phyloP scores from a whole-genome alignment of 2,113 vertebrate genomes.

The Colossoma macropomum region DNA sequence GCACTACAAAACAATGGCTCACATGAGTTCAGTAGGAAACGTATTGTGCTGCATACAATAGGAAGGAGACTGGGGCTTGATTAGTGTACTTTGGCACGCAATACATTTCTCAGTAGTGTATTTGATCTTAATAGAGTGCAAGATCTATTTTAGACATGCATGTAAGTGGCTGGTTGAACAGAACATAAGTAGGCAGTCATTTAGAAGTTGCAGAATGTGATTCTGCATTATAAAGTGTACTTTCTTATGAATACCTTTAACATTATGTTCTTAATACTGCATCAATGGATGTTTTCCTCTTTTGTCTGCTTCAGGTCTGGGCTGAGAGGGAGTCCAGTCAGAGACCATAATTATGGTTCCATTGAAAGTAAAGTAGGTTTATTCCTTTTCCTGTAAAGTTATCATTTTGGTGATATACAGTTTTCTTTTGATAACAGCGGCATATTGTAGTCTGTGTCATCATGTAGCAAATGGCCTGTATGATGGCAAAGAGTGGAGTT shows the following conservation, averaged over 20 bases:
- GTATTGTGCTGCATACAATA: not conserved
- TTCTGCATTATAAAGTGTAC: not conserved
- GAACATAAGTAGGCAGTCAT: not conserved
- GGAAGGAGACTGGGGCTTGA: not conserved
- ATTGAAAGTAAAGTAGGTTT: too few relatives aligned
- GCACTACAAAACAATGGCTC: slow-evolving; percentile 9
- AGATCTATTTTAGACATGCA: not conserved
- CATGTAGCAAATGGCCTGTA: too few relatives aligned
- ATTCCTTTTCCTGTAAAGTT: too few relatives aligned
- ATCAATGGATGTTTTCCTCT: too few relatives aligned
- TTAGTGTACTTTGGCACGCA: not conserved
- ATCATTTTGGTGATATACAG: too few relatives aligned
- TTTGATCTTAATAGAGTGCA: not conserved
- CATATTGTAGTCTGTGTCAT: too few relatives aligned
- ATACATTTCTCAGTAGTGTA: slow-evolving; percentile 2
- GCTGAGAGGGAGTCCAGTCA: too few relatives aligned
- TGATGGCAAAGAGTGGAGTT: not conserved
- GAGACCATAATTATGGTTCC: too few relatives aligned
- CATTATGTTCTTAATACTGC: not conserved
- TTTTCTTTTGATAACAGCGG: too few relatives aligned
- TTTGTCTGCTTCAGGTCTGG: too few relatives aligned
- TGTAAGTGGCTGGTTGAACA: not conserved
- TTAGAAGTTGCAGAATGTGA: not conserved
- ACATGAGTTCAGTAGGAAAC: not conserved
- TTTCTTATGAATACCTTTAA: not conserved